phyloP scores from a whole-genome alignment of 2,113 vertebrate genomes.

The Dipodomys spectabilis region DNA sequence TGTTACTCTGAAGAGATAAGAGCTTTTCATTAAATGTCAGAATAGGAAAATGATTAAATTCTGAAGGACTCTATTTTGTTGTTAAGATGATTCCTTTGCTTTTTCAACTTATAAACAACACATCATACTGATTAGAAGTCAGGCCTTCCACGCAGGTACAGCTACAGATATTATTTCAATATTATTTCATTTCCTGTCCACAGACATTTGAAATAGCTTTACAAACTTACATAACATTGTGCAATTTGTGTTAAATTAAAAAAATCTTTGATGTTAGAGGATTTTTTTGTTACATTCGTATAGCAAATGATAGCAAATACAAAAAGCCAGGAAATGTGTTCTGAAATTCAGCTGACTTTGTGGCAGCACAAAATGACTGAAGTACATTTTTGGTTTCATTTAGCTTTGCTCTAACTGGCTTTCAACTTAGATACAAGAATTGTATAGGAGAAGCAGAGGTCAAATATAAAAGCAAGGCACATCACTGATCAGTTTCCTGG shows the following conservation, averaged over 20 bases:
- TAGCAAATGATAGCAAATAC: constrained; percentile 61
- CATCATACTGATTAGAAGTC: constrained; percentile 21
- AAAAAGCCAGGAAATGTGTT: constrained; percentile 54
- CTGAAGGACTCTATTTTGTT: constrained; percentile 50
- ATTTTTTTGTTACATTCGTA: constrained; percentile 35
- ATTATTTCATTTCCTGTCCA: constrained; percentile 58
- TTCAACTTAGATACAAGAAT: constrained; percentile 47
- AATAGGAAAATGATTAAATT: constrained; percentile 53
- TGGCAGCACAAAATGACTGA: constrained; percentile 56
- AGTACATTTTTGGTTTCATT: constrained; percentile 25
- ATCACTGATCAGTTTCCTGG: neutral
- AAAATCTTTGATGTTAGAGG: constrained; percentile 5
- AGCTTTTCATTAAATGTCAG: constrained; percentile 64
- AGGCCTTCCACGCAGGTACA: constrained; percentile 15
- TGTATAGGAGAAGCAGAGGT: neutral
- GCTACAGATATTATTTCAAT: constrained; percentile 31
- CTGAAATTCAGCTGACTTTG: constrained; percentile 59
- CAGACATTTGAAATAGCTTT: constrained; percentile 55
- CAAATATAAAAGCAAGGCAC: neutral
- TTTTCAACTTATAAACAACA: constrained; percentile 58
- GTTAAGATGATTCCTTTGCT: constrained; percentile 53
- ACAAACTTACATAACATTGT: constrained; percentile 64
- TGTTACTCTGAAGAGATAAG: constrained; percentile 58
- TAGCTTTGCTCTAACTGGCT: constrained; percentile 52
- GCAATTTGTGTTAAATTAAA: constrained; percentile 55